Base-by-base conservation (phyloP, 2,888 invertebrate genomes). In the Pseudococcus longispinus region DNA sequence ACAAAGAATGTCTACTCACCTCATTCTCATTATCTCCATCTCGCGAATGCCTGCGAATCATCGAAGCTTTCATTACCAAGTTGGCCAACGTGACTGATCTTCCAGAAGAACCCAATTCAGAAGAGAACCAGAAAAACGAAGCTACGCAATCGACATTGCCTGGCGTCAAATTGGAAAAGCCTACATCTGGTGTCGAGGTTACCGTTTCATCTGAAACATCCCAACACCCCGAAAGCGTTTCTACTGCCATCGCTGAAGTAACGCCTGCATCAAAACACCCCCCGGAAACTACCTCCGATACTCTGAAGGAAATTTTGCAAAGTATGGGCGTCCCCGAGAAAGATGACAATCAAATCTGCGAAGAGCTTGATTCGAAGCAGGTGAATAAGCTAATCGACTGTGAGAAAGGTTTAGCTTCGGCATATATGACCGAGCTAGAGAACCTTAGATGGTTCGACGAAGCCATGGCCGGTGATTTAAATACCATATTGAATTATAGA, bases 11-110 rank as follows among this genome's bases (percentile, higher is more conserved):
- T 89, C 91, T 94, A 0, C 92, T 95, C 65, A 95, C 95, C 0
- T 94, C 95, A 0, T 96, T 95, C 91, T 95, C 95, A 80, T 91
- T 95, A 84, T 93, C 94, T 89, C 95, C 95, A 4, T 93, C 94
- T 9, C 91, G 92, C 51, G 91, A 91, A 15, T 93, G 93, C 90
- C 93, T 93, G 89, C 92, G 93, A 51, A 91, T 91, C 88, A 93
- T 95, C 83, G 91, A 92, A 89, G 91, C 91, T 42, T 90, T 93
- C 88, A 93, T 93, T 9, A 55, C 55, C 20, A 42, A 13, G 23
- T 6, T 37, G 5, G 6, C 20, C 2, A 80, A 11, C 13, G 20
- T 42, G 13, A 11, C 11, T 9, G 77, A 80, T 20, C 18, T 18
- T 32, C 8, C 32, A 18, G 32, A 29, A 23, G 9, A 60, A 32